Conservation (phyloP, 2,888 invertebrate genomes). For the Cryptocephalus primarius region DNA sequence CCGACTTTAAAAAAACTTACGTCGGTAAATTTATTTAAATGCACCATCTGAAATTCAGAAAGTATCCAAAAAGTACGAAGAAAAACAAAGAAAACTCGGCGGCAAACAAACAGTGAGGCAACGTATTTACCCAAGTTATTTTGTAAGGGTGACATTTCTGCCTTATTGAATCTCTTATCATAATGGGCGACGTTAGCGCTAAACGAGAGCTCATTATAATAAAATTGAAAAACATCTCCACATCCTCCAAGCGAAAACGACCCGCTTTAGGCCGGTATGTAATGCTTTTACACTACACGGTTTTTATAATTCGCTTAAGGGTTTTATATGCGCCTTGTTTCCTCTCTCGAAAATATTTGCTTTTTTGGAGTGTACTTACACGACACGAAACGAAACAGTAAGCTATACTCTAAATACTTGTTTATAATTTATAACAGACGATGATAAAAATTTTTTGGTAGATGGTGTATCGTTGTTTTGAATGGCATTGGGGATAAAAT, state of each 20-base stretch:
- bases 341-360: too few relatives aligned
- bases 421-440: too few relatives aligned
- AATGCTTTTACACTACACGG: too few relatives aligned
- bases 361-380: too few relatives aligned
- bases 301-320: too few relatives aligned
- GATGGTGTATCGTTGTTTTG: too few relatives aligned
- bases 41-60: conserved; percentile 9
- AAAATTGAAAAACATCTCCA: conserved; percentile 29
- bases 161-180: conserved; percentile 32
- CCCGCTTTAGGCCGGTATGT: too few relatives aligned
- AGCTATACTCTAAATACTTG: too few relatives aligned
- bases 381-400: too few relatives aligned
- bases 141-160: conserved; percentile 20
- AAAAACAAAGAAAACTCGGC: conserved; percentile 13
- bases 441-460: too few relatives aligned
- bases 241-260: conserved; percentile 10
- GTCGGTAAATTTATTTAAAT: conserved; percentile 18
- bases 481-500: too few relatives aligned
- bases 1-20: conserved; percentile 8
- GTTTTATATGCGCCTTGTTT: too few relatives aligned
- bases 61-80: conserved; percentile 11
- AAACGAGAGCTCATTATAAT: conserved; percentile 32
- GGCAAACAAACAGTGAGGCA: conserved; percentile 9
- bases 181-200: conserved; percentile 28
- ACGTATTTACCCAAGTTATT: conserved; percentile 21